A percentile compares a stretch with the other conserved stretches of the same genome.
phyloP scores from a whole-genome alignment of 2,888 invertebrate genomes.

The Rhyacophila evoluta region DNA sequence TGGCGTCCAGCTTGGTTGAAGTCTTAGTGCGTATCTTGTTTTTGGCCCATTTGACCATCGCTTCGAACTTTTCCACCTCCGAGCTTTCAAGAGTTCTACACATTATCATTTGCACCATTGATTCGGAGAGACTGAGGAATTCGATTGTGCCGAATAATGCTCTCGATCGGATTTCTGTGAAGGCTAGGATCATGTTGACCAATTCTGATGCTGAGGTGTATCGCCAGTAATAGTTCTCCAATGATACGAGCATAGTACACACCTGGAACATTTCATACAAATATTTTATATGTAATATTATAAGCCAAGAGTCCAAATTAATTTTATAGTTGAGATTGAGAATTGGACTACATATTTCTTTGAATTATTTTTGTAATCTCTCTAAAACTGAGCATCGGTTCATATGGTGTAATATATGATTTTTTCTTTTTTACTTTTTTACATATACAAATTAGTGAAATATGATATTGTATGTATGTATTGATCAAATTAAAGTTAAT shows the following conservation, averaged over 20 bases:
- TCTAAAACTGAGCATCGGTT: too few species aligned
- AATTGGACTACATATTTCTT: too few species aligned
- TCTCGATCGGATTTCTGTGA: constrained; percentile 88
- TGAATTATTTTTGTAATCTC: too few species aligned
- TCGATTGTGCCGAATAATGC: constrained; percentile 87
- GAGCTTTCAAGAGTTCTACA: constrained; percentile 90
- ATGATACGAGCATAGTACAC: constrained; percentile 91
- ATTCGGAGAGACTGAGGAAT: constrained; percentile 89
- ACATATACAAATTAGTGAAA: too few species aligned
- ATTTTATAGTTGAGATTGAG: too few species aligned
- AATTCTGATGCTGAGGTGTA: constrained; percentile 94
- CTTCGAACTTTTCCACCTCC: constrained; percentile 92
- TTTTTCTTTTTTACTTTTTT: too few species aligned
- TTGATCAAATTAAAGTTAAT: too few species aligned
- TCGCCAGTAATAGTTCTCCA: constrained; percentile 96
- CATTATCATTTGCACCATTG: constrained; percentile 96
- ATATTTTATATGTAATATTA: too few species aligned
- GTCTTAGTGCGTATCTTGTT: constrained; percentile 85
- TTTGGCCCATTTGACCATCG: constrained; percentile 92
- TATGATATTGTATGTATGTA: too few species aligned
- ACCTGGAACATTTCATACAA: constrained; percentile 71
- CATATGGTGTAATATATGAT: too few species aligned
- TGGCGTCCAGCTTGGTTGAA: constrained; percentile 85
- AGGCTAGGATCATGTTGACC: constrained; percentile 94
- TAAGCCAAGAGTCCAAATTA: too few species aligned